A percentile compares a stretch with the other conserved stretches of the same genome.
Evolutionary conservation across 2,888 invertebrate genomes (phyloP).

Genomic region (Cephalotes varians): DNA sequence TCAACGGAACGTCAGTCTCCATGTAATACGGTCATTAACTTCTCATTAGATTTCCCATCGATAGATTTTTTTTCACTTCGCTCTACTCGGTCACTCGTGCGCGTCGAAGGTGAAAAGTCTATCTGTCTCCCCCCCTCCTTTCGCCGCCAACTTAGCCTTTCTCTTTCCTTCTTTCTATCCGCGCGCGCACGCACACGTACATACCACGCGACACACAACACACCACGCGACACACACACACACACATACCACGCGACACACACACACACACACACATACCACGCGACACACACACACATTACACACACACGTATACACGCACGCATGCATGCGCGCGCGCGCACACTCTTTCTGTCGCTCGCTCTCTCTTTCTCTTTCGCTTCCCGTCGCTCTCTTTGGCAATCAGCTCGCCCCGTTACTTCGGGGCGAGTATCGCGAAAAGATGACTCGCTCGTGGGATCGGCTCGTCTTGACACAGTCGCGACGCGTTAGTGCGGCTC

Average conservation of each 20-base stretch:
- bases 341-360: slow-evolving; percentile 18
- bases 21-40: slow-evolving; percentile 27
- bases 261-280: too few species aligned
- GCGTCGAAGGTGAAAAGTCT: slow-evolving; percentile 75
- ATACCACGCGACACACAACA: too few species aligned
- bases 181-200: too few species aligned
- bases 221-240: too few species aligned
- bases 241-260: too few species aligned
- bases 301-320: too few species aligned
- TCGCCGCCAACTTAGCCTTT: slow-evolving; percentile 15
- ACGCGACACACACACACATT: too few species aligned
- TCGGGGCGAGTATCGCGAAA: slow-evolving; percentile 45
- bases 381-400: slow-evolving; percentile 28
- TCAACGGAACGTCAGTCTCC: not conserved
- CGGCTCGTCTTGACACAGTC: slow-evolving; percentile 35
- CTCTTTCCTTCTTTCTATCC: slow-evolving; percentile 44
- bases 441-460: slow-evolving; percentile 44
- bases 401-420: slow-evolving; percentile 52
- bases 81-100: slow-evolving; percentile 66
- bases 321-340: too few species aligned
- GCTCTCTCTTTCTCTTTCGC: slow-evolving; percentile 7
- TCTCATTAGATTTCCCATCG: slow-evolving; percentile 24
- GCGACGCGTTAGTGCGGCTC: slow-evolving; percentile 38
- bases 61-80: slow-evolving; percentile 31
- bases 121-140: slow-evolving; percentile 7